Conservation (phyloP, 2,888 invertebrate species). For the Chrysotoxum bicinctum region DNA sequence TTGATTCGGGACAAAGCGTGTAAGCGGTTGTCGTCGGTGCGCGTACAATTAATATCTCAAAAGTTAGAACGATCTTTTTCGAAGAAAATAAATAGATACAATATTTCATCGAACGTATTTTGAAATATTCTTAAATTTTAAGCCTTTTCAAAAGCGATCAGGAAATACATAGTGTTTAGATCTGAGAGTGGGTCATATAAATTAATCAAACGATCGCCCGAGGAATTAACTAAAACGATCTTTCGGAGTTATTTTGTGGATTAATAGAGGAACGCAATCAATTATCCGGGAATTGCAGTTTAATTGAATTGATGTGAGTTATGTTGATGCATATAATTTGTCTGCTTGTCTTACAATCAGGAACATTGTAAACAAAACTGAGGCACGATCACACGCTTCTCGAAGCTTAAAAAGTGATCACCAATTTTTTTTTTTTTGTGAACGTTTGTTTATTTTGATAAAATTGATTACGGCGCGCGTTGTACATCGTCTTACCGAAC, state of each 20-base stretch:
- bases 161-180: conserved; percentile 30
- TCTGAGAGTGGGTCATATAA: conserved; percentile 47
- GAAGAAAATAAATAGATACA: conserved; percentile 22
- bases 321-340: conserved; percentile 37
- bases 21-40: conserved; percentile 69
- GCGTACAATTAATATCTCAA: conserved; percentile 6
- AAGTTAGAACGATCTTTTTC: conserved; percentile 48
- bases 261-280: conserved; percentile 54
- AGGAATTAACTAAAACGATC: conserved; percentile 54
- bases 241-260: conserved; percentile 62
- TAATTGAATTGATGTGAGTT: conserved; percentile 63
- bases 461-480: conserved; percentile 36
- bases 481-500: conserved; percentile 14
- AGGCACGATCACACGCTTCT: conserved; percentile 51
- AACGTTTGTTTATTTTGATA: conserved; percentile 51
- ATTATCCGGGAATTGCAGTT: conserved; percentile 64
- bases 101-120: conserved; percentile 48
- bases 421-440: not conserved
- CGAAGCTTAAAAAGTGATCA: conserved; percentile 43
- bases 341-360: conserved; percentile 17
- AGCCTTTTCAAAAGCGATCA: conserved; percentile 25
- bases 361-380: conserved; percentile 59
- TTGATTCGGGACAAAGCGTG: conserved; percentile 72
- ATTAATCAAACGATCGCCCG: conserved; percentile 52
- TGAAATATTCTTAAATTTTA: conserved; percentile 35